Conservation (phyloP, 2,888 invertebrate species). For the Xestia sexstrigata region DNA sequence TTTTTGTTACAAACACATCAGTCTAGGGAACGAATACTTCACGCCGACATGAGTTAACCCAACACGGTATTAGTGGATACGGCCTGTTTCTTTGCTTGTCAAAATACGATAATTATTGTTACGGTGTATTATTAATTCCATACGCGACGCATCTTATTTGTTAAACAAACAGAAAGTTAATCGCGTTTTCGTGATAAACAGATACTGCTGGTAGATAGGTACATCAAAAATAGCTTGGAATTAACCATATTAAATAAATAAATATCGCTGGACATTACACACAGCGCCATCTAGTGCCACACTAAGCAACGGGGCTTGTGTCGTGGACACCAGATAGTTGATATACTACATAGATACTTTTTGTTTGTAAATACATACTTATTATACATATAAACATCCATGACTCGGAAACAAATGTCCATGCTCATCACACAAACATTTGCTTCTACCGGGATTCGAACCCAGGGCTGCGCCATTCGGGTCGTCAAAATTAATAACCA, state of each 20-base stretch:
- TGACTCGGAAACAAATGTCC: too few relatives aligned
- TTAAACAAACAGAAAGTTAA: background rate
- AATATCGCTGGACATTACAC: too few relatives aligned
- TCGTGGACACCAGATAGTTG: too few relatives aligned
- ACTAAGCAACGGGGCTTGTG: too few relatives aligned
- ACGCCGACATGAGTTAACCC: constrained; percentile 3
- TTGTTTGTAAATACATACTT: too few relatives aligned
- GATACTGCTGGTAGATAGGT: background rate
- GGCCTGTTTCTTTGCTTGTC: background rate
- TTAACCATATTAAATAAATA: background rate
- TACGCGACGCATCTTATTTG: background rate
- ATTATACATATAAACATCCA: too few relatives aligned
- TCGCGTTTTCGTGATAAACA: background rate
- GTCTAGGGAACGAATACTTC: constrained; percentile 5
- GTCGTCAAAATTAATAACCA: too few relatives aligned
- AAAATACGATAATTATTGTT: background rate
- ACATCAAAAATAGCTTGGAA: background rate
- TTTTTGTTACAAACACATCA: constrained; percentile 3
- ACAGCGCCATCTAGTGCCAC: too few relatives aligned
- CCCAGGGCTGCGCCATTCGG: too few relatives aligned
- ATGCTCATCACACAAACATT: too few relatives aligned
- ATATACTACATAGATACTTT: too few relatives aligned
- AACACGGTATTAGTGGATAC: background rate
- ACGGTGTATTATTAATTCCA: background rate
- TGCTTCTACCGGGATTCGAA: too few relatives aligned